phyloP scores from a whole-genome alignment of 1,140 invertebrate species.

The Pogonomyrmex barbatus region DNA sequence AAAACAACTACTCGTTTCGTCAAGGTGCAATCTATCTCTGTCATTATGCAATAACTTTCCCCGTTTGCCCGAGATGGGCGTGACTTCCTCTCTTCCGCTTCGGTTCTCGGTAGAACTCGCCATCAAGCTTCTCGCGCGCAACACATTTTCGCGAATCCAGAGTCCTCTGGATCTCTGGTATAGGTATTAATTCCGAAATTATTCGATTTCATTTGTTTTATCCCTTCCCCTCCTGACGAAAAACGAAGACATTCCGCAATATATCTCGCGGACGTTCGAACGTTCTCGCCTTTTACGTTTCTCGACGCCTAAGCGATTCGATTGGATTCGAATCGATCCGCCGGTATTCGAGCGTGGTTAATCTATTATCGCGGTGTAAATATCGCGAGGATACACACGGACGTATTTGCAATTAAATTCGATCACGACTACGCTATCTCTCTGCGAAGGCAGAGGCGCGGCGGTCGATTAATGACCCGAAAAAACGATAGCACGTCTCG shows the following conservation, averaged over 20 bases:
- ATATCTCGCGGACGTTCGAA: constrained; percentile 16
- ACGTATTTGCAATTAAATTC: constrained; percentile 83
- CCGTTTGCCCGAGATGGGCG: constrained; percentile 10
- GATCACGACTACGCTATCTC: constrained; percentile 78
- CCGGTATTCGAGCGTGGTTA: constrained; percentile 56
- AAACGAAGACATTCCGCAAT: background rate
- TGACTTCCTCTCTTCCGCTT: constrained; percentile 52
- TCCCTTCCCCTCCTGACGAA: no score
- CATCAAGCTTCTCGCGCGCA: constrained; percentile 1
- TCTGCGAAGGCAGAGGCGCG: constrained; percentile 51
- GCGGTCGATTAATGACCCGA: constrained; percentile 81
- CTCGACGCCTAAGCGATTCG: background rate
- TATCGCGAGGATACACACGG: constrained; percentile 71
- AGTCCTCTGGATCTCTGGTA: background rate
- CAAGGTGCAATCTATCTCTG: constrained; percentile 79
- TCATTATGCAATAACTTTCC: constrained; percentile 76
- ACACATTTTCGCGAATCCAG: background rate
- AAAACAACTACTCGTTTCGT: constrained; percentile 76
- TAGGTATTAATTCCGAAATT: background rate
- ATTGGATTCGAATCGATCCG: constrained; percentile 70
- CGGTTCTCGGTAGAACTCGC: background rate
- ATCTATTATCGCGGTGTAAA: constrained; percentile 75
- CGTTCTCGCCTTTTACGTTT: constrained; percentile 34
- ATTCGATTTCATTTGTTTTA: constrained; percentile 26
- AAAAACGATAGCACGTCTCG: constrained; percentile 77